Conservation (phyloP, 2,797 vertebrate species). For the Cyclura pinguis region DNA sequence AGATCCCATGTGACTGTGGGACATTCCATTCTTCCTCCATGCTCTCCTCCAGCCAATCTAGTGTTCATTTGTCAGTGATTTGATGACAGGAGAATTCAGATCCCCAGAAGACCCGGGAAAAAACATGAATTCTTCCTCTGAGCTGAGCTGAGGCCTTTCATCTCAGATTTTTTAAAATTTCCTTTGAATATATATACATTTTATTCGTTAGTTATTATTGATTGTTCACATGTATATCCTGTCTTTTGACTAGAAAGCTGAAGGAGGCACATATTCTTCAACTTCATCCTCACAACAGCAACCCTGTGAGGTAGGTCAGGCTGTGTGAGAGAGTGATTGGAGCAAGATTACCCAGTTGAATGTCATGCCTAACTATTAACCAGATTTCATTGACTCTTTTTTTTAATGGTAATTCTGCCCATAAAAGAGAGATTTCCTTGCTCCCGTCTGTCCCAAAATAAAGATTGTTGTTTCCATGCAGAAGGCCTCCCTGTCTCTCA, state of each 20-base stretch:
- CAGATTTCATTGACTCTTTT: neutral
- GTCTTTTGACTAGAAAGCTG: neutral
- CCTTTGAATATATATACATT: neutral
- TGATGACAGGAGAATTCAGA: neutral
- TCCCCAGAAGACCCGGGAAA: neutral
- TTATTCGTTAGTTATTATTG: neutral
- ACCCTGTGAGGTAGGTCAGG: neutral
- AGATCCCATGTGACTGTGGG: neutral
- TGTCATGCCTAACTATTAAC: neutral
- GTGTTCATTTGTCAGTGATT: neutral
- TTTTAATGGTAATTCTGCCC: neutral
- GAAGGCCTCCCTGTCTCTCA: neutral
- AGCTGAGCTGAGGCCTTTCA: neutral
- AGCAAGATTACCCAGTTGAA: neutral
- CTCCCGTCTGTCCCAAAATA: neutral
- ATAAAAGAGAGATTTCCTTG: neutral
- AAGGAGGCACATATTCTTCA: neutral
- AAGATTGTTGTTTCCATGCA: neutral
- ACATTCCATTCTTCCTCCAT: neutral
- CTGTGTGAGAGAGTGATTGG: neutral
- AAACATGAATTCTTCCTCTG: too few relatives aligned
- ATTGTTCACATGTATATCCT: neutral
- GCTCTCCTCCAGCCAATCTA: neutral
- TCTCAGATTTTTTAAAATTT: too few relatives aligned
- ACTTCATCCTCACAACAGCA: neutral